A percentile compares a stretch with the other conserved stretches of the same genome.
These are phyloP conservation scores for Drosophila neotestacea DNA, from an alignment of 2,888 invertebrate genomes.

Conservation along the genomic window DNA sequence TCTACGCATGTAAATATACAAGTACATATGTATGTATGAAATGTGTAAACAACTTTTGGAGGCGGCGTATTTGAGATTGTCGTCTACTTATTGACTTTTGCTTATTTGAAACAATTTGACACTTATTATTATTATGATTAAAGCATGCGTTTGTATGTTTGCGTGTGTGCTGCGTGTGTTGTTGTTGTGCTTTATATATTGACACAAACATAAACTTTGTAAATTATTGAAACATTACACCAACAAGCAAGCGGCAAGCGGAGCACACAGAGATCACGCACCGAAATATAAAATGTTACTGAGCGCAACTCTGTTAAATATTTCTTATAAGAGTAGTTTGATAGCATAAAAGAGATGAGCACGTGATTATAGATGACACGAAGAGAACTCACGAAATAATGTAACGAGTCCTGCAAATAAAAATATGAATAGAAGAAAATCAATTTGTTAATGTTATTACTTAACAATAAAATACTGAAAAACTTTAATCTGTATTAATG, in stretches of 20 bases:
- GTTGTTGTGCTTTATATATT: conserved; percentile 22
- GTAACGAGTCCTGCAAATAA: not conserved
- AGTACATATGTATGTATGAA: conserved; percentile 16
- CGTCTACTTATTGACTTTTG: conserved; percentile 24
- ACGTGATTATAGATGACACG: conserved; percentile 34
- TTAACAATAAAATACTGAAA: not conserved
- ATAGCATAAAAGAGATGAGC: conserved; percentile 40
- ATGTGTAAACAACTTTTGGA: conserved; percentile 43
- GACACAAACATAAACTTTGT: conserved; percentile 37
- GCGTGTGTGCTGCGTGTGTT: conserved; percentile 22
- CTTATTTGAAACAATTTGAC: conserved; percentile 42
- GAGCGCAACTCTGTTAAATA: conserved; percentile 42
- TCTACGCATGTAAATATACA: conserved; percentile 12
- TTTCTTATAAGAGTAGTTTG: conserved; percentile 51
- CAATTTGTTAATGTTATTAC: not conserved
- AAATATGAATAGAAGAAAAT: not conserved
- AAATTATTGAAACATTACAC: conserved; percentile 42
- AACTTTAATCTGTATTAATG: not conserved
- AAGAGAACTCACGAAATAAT: conserved; percentile 1
- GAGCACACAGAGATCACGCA: conserved; percentile 46
- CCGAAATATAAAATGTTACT: conserved; percentile 61
- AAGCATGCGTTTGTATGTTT: conserved; percentile 16
- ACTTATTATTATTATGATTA: conserved; percentile 60
- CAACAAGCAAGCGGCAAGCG: conserved; percentile 38
- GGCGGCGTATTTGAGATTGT: conserved; percentile 30